Conservation (phyloP, 1,140 invertebrate species). For the Achatina immaculata region DNA sequence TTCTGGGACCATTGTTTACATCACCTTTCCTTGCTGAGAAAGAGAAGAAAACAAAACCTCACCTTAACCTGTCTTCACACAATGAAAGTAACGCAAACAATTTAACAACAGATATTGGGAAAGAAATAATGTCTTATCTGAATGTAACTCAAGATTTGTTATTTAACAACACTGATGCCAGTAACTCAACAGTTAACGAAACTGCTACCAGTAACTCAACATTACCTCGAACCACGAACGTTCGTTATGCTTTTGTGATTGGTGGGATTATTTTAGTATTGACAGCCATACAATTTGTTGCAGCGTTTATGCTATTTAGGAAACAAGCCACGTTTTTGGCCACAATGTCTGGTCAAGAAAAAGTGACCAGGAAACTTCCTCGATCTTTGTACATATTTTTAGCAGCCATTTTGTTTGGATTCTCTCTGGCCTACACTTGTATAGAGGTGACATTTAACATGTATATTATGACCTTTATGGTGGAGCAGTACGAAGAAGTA, state of each 20-base stretch:
- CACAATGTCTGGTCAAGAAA: background rate
- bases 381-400: slow-evolving; percentile 34
- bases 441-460: slow-evolving; percentile 50
- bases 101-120: no score
- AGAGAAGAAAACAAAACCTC: background rate
- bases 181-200: background rate
- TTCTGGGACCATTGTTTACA: slow-evolving; percentile 48
- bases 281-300: slow-evolving; percentile 24
- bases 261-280: slow-evolving; percentile 29
- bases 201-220: background rate
- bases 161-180: background rate
- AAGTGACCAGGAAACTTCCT: slow-evolving; percentile 24
- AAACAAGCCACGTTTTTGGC: background rate
- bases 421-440: slow-evolving; percentile 44
- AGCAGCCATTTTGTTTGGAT: background rate
- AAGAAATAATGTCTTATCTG: no score
- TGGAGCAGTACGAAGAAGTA: slow-evolving; percentile 17
- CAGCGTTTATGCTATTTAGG: background rate
- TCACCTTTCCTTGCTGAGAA: slow-evolving; percentile 48
- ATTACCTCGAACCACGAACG: background rate
- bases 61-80: no score
- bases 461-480: slow-evolving; percentile 49
- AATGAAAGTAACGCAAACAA: no score
- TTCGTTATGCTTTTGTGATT: slow-evolving; percentile 39
- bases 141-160: background rate